Base-by-base conservation (phyloP, 2,888 invertebrate genomes). In the Sipha maydis region DNA sequence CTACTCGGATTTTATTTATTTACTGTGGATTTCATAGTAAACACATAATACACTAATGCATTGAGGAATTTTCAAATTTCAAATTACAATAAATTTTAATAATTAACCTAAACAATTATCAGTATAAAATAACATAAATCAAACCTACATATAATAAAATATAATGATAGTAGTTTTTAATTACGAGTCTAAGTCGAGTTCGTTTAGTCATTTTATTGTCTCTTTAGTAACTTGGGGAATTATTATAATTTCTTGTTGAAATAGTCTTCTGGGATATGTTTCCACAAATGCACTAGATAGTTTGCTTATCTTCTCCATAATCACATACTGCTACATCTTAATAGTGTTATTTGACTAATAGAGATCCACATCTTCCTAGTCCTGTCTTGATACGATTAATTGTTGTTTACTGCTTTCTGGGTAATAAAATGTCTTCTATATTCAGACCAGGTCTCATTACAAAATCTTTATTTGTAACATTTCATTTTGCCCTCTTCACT, bases 141-240 rank as follows among this genome's bases (percentile, higher is more conserved):
- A 67, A 67, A 67, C 25, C n/a, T 9, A n/a, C n/a, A 67, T 67
- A 25, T 67, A 67, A 67, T 25, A 67, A n/a, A 25, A 67, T 67
- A 41, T 67, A n/a, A 25, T 67, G 8, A 25, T 25, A 67, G n/a
- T 67, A n/a, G 8, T 67, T 8, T 5, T 67, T 1, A 67, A 25
- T 67, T 67, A 67, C 8, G n/a, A n/a, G 67, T 67, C 67, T 25
- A 67, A 25, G n/a, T n/a, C 67, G 25, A 25, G n/a, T 67, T 67
- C 67, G 21, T 67, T 25, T 67, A 34, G 73, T 11, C 73, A 73
- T 77, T 77, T 28, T 77, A 77, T 34, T 48, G 77, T 21, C 34
- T 79, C 56, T 79, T 79, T 79, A 25, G 61, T 61, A 61, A 61
- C 61, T 79, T 25, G 8, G 79, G 21, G 61, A 34, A 79, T 79